Evolutionary conservation across 2,888 invertebrate species (phyloP).

Genomic region (Eupithecia exiguata): DNA sequence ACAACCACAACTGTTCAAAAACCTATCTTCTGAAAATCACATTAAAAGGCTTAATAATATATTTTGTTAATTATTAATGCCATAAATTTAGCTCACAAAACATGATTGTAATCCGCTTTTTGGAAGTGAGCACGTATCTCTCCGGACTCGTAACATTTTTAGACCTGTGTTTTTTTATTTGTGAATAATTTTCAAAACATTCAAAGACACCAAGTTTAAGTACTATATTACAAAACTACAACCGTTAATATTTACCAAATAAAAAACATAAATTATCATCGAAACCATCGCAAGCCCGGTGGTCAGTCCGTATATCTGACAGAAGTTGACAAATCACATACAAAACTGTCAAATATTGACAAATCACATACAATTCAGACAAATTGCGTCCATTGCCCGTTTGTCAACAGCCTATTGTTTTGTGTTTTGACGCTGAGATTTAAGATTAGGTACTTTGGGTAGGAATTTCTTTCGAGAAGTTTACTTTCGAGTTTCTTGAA

Average conservation of each 20-base stretch:
- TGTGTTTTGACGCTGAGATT: conserved; percentile 25
- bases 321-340: conserved; percentile 68
- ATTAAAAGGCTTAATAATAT: no score
- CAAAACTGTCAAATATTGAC: conserved; percentile 62
- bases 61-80: no score
- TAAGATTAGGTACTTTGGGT: not conserved
- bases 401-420: conserved; percentile 55
- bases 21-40: no score
- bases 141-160: no score
- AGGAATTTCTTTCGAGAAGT: conserved; percentile 7
- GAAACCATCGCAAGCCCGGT: conserved; percentile 47
- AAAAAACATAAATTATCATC: not conserved
- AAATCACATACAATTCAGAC: conserved; percentile 63
- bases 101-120: no score
- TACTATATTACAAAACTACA: not conserved
- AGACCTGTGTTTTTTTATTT: no score
- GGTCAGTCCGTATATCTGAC: conserved; percentile 54
- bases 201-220: not conserved
- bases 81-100: no score
- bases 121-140: no score
- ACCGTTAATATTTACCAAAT: conserved; percentile 8
- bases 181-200: not conserved
- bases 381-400: conserved; percentile 54
- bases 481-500: conserved; percentile 7
- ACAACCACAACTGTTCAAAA: no score